Evolutionary conservation across 92 coral and sea anemone genomes (phyloP), one percentile per base, ranked within the genome.

Genomic region (Palythoa grandis): DNA sequence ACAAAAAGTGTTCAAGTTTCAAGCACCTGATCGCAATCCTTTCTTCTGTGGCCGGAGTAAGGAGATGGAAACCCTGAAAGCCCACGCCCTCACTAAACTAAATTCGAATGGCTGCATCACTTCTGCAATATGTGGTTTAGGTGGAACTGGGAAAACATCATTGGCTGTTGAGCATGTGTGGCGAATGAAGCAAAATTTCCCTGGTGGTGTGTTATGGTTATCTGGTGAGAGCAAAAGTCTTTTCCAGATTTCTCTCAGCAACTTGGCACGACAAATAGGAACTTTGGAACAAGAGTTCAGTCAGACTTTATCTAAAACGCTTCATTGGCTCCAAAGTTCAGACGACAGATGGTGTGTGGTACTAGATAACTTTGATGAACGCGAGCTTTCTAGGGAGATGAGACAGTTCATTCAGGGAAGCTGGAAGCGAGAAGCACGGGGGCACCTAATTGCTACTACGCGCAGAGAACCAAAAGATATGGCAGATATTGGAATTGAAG

Each of bases 61-160:
- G 23, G 95, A 94, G 85, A 77, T 94, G 67, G 48, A 73, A 0
- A 12, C 38, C 43, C 76, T 93, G 24, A 87, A 74, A 35, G 22
- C 53, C 72, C 90, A 74, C 9, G 9, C 50, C 50, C 9, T 8
- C 50, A 16, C 83, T 5, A n/a, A 22, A 5, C 29, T 23, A 60
- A 53, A 54, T 35, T 47, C 12, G 25, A 25, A 65, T 17, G 87
- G 61, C 67, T 93, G 90, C 43, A 56, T 17, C 39, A 54, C 88
- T 22, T 78, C 93, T 15, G 93, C 91, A 7, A 72, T 95, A 54
- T 93, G 91, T 63, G 98, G 95, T 54, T 94, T 94, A 15, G 98
- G 98, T 2, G 98, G 96, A 61, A 89, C 90, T 3, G 98, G 98
- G 1, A 95, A 95, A 78, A 95, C 98, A 3, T 91, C 95, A 20